phyloP scores from a whole-genome alignment of 2,797 vertebrate genomes.

The Triplophysa yarkandensis region DNA sequence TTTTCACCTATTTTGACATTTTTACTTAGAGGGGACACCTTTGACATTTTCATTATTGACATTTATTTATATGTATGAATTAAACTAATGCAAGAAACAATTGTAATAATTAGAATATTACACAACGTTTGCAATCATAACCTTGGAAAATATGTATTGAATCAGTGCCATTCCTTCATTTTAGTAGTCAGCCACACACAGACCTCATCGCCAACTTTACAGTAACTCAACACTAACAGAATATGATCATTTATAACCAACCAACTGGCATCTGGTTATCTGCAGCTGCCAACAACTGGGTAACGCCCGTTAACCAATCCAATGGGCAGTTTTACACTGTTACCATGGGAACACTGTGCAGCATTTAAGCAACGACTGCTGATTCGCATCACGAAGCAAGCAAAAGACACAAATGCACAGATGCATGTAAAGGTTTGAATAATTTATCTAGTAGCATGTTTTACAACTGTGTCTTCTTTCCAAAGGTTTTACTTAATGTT shows the following conservation, averaged over 20 bases:
- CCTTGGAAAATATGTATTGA: not conserved
- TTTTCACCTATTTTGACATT: too few species aligned
- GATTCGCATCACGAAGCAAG: constrained; percentile 2
- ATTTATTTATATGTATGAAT: too few species aligned
- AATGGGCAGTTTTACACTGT: constrained; percentile 2
- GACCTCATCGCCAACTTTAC: not conserved
- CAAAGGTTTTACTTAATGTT: too few species aligned
- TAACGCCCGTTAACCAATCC: not conserved
- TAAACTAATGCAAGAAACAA: too few species aligned
- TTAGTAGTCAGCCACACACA: not conserved
- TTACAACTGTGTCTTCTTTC: not conserved
- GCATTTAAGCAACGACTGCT: not conserved
- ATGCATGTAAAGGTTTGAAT: not conserved
- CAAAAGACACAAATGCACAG: not conserved
- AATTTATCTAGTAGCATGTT: not conserved
- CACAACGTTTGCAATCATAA: not conserved
- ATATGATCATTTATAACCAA: not conserved
- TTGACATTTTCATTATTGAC: too few species aligned
- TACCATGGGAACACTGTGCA: constrained; percentile 20
- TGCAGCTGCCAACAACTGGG: constrained; percentile 1
- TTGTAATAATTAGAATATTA: too few species aligned
- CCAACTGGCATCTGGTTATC: constrained; percentile 2
- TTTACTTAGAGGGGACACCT: too few species aligned
- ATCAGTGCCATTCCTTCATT: too few species aligned
- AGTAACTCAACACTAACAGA: too few species aligned